These are phyloP conservation scores for Acronicta psi DNA, from an alignment of 2,888 invertebrate species.

Conservation along the genomic window DNA sequence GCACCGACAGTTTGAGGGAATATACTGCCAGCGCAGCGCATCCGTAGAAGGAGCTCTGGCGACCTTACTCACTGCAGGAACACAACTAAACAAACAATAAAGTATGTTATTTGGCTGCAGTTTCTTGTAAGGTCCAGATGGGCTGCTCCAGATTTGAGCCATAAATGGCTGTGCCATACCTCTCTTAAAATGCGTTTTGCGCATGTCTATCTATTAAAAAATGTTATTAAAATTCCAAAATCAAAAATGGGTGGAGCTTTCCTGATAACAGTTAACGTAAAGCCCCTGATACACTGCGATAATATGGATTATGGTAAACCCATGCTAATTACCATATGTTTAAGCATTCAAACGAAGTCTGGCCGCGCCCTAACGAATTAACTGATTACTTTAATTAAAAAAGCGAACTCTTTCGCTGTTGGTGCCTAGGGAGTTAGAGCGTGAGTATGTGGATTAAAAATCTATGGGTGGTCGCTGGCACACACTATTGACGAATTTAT, in stretches of 20 bases:
- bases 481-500: background rate
- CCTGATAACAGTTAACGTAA: conserved; percentile 41
- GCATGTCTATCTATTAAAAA: too few species aligned
- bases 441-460: conserved; percentile 76
- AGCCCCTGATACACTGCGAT: conserved; percentile 50
- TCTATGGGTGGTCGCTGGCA: conserved; percentile 69
- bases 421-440: conserved; percentile 72
- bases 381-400: conserved; percentile 88
- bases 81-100: too few species aligned
- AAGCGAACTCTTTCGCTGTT: conserved; percentile 83
- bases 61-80: too few species aligned
- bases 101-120: too few species aligned
- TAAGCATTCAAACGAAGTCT: conserved; percentile 60
- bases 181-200: too few species aligned
- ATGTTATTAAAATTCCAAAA: conserved; percentile 42
- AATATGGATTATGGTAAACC: conserved; percentile 57
- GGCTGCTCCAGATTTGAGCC: too few species aligned
- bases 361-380: conserved; percentile 81
- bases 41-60: too few species aligned
- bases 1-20: too few species aligned
- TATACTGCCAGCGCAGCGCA: too few species aligned
- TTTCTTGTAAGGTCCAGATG: too few species aligned
- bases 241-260: conserved; percentile 49
- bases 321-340: conserved; percentile 59
- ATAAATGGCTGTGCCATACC: too few species aligned